These are phyloP conservation scores for Danio tinwini DNA, from an alignment of 2,797 vertebrate species.

Conservation along the genomic window DNA sequence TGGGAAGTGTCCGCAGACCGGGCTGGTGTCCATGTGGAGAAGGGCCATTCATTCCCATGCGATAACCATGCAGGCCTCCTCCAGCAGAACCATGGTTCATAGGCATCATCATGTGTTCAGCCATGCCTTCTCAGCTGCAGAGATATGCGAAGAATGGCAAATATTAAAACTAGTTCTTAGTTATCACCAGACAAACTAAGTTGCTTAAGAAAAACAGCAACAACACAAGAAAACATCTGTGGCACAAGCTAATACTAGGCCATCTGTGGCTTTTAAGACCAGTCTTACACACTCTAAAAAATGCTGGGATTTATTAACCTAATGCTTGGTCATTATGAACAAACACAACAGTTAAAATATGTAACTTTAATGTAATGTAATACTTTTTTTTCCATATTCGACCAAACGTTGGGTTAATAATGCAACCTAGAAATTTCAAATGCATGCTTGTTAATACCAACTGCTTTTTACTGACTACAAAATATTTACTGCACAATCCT, in stretches of 20 bases:
- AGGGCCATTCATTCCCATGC: conserved; percentile 84
- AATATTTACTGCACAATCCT: background rate
- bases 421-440: too few species aligned
- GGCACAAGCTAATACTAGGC: background rate
- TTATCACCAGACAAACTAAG: conserved; percentile 11
- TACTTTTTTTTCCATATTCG: too few species aligned
- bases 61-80: conserved; percentile 79
- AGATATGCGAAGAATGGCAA: conserved; percentile 43
- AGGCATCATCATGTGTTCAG: conserved; percentile 94
- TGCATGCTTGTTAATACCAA: background rate
- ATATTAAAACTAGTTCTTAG: background rate
- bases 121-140: conserved; percentile 78
- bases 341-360: too few species aligned
- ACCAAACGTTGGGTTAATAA: too few species aligned
- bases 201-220: background rate
- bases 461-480: background rate
- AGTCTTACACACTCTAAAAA: background rate
- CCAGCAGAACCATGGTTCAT: conserved; percentile 78
- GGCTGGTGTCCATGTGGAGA: conserved; percentile 80
- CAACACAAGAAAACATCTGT: background rate
- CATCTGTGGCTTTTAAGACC: background rate
- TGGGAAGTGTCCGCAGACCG: conserved; percentile 70
- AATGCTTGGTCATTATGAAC: too few species aligned
- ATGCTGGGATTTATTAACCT: too few species aligned
- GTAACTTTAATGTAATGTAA: too few species aligned